Evolutionary conservation across 2,113 vertebrate species (phyloP).

Genomic region (Panthera tigris): DNA sequence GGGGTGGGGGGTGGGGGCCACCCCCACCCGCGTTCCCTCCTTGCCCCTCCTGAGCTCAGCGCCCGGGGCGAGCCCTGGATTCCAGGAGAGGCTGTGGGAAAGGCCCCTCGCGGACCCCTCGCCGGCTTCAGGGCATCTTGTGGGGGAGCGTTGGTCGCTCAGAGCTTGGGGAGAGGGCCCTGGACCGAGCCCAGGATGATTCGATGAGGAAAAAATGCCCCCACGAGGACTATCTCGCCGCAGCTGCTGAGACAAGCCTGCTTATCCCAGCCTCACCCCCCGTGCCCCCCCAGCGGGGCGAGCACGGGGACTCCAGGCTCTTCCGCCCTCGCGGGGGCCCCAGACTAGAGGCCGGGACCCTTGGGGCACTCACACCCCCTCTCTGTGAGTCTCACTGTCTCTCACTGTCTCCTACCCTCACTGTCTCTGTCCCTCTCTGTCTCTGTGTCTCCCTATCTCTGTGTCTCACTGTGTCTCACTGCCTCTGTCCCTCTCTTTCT

Average conservation of each 20-base stretch:
- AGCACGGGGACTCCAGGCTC: not conserved
- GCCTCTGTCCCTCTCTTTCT: no score
- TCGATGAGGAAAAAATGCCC: constrained; percentile 84
- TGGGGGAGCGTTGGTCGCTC: constrained; percentile 49
- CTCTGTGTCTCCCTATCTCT: not conserved
- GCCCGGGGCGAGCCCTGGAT: not conserved
- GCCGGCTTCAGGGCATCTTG: constrained; percentile 46
- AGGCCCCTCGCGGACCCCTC: constrained; percentile 56
- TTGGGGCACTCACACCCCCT: not conserved
- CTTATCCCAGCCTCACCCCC: not conserved
- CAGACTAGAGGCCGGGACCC: not conserved
- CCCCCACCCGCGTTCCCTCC: fast-evolving
- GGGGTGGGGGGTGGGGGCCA: fast-evolving
- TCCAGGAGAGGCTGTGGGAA: constrained; percentile 54
- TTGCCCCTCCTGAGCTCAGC: not conserved
- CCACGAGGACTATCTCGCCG: constrained; percentile 6
- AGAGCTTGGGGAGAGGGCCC: constrained; percentile 41
- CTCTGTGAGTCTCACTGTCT: not conserved
- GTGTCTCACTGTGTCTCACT: not conserved
- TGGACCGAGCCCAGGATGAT: constrained; percentile 80
- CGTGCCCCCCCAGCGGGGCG: constrained; percentile 63
- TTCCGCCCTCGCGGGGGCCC: fast-evolving
- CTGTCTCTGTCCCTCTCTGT: not conserved
- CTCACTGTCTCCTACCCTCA: not conserved
- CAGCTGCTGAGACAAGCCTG: not conserved